Percentiles rank a stretch among this genome's conserved stretches.
These are phyloP conservation scores for Cataglyphis livida DNA, from an alignment of 2,888 invertebrate species.

Conservation along the genomic window DNA sequence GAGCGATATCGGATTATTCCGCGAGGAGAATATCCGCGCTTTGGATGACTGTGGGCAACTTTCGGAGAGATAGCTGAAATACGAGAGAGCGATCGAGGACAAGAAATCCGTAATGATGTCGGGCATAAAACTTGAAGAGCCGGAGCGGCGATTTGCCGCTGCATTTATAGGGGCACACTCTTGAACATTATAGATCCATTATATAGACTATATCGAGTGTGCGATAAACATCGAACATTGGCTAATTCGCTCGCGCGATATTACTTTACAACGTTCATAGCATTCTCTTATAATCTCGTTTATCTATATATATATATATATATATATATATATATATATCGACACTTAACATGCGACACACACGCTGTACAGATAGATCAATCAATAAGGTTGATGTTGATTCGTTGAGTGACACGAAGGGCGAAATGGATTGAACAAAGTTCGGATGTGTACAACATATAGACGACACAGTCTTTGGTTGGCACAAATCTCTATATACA, in stretches of 20 bases:
- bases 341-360: conserved; percentile 66
- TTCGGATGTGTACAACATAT: conserved; percentile 51
- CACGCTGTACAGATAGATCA: conserved; percentile 65
- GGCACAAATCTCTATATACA: conserved; percentile 15
- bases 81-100: neutral
- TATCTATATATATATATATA: neutral
- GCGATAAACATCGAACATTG: neutral
- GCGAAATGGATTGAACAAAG: conserved; percentile 53
- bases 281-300: neutral
- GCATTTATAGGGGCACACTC: neutral
- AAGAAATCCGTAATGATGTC: neutral
- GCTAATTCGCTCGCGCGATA: neutral
- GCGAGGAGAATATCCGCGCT: conserved; percentile 12
- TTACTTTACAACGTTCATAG: neutral
- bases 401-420: conserved; percentile 60
- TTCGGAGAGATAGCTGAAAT: neutral
- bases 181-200: neutral
- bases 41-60: conserved; percentile 2
- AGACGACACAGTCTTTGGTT: conserved; percentile 34
- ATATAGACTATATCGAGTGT: neutral
- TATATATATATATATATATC: neutral
- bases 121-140: neutral
- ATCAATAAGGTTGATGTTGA: conserved; percentile 59
- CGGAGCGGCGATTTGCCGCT: neutral
- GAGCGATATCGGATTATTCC: conserved; percentile 64